phyloP scores from a whole-genome alignment of 2,113 vertebrate species.

The Nestor notabilis region DNA sequence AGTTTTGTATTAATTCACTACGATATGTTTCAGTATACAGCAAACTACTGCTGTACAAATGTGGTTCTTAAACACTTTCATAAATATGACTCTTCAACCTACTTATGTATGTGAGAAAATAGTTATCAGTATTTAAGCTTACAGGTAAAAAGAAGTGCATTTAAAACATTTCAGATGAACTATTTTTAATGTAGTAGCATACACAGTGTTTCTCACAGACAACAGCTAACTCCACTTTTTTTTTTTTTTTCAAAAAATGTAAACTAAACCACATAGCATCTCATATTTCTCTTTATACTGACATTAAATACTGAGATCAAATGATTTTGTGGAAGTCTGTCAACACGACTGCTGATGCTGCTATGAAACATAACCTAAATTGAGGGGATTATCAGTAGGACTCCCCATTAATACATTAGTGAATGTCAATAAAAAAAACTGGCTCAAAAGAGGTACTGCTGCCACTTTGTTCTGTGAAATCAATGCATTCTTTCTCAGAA shows the following conservation, averaged over 20 bases:
- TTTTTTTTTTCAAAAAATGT: neutral
- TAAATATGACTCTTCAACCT: neutral
- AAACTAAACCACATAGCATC: neutral
- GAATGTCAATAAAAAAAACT: neutral
- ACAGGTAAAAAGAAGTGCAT: neutral
- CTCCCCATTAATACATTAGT: neutral
- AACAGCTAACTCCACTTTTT: neutral
- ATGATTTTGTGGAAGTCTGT: neutral
- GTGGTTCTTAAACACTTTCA: neutral
- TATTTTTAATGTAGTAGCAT: neutral
- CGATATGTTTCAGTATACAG: neutral
- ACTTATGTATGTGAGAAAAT: neutral
- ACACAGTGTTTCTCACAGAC: neutral
- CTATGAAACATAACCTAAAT: neutral
- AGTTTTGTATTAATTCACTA: neutral
- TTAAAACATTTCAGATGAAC: neutral
- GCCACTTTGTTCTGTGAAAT: neutral
- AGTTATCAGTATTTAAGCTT: neutral
- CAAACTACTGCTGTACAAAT: neutral
- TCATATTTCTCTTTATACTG: neutral
- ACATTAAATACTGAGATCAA: neutral
- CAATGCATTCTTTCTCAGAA: neutral
- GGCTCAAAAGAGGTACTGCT: neutral
- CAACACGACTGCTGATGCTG: neutral
- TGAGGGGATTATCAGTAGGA: neutral